These are phyloP conservation scores for Apodemia duryi DNA, from an alignment of 2,888 invertebrate species.

Conservation along the genomic window DNA sequence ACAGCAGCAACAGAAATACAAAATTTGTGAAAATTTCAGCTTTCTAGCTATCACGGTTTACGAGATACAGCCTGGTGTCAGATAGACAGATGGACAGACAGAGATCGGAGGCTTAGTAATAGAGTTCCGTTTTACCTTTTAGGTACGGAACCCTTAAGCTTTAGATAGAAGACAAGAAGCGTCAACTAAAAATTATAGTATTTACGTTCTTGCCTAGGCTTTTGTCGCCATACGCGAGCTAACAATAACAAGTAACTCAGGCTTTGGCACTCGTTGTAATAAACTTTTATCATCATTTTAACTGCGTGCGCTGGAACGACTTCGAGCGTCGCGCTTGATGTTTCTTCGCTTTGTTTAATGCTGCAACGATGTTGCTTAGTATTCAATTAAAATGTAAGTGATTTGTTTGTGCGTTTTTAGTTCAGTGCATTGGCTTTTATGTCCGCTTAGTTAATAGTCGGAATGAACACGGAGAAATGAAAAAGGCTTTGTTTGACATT, in stretches of 20 bases:
- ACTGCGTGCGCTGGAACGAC: conserved; percentile 18
- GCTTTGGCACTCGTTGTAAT: conserved; percentile 18
- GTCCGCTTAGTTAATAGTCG: not conserved
- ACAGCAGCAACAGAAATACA: too few species aligned
- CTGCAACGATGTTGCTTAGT: conserved; percentile 19
- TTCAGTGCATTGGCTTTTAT: not conserved
- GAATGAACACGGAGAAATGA: too few species aligned
- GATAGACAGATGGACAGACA: too few species aligned
- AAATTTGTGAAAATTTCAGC: too few species aligned
- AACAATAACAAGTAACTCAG: conserved; percentile 31
- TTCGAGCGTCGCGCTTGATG: conserved; percentile 10
- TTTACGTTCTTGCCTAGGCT: conserved; percentile 20
- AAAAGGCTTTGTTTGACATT: too few species aligned
- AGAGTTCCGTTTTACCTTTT: too few species aligned
- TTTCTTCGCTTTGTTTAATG: conserved; percentile 19
- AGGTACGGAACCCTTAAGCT: too few species aligned
- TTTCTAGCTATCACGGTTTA: too few species aligned
- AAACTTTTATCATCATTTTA: conserved; percentile 21
- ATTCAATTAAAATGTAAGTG: conserved; percentile 9
- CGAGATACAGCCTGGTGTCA: too few species aligned
- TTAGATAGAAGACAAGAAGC: conserved; percentile 30
- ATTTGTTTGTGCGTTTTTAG: not conserved
- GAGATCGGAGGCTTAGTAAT: too few species aligned
- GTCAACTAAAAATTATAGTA: conserved; percentile 31
- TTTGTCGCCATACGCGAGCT: conserved; percentile 22